phyloP scores from a whole-genome alignment of 2,113 vertebrate species.

The Petroica traversi region DNA sequence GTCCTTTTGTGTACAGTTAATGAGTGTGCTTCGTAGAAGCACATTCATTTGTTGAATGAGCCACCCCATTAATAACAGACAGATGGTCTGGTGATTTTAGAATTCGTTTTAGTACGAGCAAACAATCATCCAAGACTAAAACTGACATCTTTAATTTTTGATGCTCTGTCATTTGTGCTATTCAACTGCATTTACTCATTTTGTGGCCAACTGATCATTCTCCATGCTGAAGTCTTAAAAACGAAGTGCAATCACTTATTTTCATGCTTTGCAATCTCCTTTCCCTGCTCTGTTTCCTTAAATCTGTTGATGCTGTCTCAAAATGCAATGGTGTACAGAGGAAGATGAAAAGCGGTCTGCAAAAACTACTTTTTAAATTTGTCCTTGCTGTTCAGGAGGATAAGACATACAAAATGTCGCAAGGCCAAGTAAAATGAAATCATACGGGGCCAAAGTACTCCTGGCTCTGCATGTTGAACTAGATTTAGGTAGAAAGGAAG shows the following conservation, averaged over 20 bases:
- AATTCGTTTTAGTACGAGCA: neutral
- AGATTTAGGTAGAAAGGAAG: neutral
- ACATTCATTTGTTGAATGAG: neutral
- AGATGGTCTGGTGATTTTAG: neutral
- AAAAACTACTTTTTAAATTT: neutral
- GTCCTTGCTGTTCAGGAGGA: neutral
- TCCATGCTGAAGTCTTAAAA: neutral
- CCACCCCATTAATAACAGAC: neutral
- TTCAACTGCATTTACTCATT: neutral
- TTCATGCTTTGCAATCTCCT: neutral
- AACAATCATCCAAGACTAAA: neutral
- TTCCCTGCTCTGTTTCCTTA: neutral
- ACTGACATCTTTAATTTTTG: neutral
- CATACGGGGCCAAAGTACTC: neutral
- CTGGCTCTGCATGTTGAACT: neutral
- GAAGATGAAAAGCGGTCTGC: neutral
- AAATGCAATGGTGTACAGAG: neutral
- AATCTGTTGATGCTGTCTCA: neutral
- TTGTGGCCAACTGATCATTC: neutral
- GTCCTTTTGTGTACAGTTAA: neutral
- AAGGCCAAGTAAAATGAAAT: neutral
- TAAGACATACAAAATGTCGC: neutral
- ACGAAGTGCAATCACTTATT: fast-evolving
- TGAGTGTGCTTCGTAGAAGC: neutral
- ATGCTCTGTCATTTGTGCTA: neutral